Base-by-base conservation (phyloP, 2,888 invertebrate genomes). In the Schizotus pectinicornis region DNA sequence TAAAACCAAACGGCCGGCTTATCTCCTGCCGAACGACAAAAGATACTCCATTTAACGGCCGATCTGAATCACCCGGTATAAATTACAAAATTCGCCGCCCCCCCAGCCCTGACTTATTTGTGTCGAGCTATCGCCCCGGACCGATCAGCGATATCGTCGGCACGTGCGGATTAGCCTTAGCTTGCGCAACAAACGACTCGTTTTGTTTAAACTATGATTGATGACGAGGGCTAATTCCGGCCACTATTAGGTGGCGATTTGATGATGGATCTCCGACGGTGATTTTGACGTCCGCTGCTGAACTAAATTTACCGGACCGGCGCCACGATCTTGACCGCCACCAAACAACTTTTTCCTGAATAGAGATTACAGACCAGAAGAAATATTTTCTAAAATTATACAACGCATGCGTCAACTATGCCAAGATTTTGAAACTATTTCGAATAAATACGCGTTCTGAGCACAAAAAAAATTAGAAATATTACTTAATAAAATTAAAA, bases 221-320 rank as follows among this genome's bases (percentile, higher is more conserved):
- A 59, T 52, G 14, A 7, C 31, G 62, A 55, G 59, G 55, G 47
- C 69, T 67, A 68, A 69, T 68, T 70, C 63, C 51, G 45, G 49
- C 48, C 34, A 53, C 41, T 46, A 67, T 67, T 65, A 71, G 71
- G 71, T 71, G 73, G 65, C 62, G 72, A 74, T 74, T 74, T 72
- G 74, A 67, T 69, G 72, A 74, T 70, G 70, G 72, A 71, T 70
- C 70, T 70, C 59, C 65, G 51, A 62, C n/a, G 52, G 42, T 52
- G 46, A 56, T 53, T 59, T 59, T 34, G 41, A 51, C 51, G 51
- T 42, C 35, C 36, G 38, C 12, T 13, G 35, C 41, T 13, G 8
- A 8, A 36, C 34, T 45, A 45, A 46, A 46, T 35, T 46, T 46
- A 46, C 7, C 11, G 2, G 2, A 6, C 11, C 38, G 22, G 22